Base-by-base conservation (phyloP, 2,113 vertebrate genomes). In the Nanorana parkeri region DNA sequence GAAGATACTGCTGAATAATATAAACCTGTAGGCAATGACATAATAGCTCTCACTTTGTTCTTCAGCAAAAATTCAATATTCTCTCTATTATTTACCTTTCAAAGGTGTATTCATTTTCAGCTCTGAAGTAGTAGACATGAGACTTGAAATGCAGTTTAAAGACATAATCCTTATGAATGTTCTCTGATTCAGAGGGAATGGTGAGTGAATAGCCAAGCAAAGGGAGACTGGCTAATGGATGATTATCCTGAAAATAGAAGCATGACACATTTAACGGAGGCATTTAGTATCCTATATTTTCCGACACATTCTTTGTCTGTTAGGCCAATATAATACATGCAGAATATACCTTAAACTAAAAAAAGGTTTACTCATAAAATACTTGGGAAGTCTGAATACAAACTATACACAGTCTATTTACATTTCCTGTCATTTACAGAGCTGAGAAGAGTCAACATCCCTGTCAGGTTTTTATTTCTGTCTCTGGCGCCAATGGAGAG, bases 71-170 rank as follows among this genome's bases (percentile, higher is more conserved):
- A 47, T 47, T 8, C 41, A 60, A 21, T 60, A 60, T 7, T 4
- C 3, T n/a, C 11, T 17, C 17, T 60, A 19, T 11, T 60, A 20
- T 2, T 78, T 90, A 98, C 98, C 98, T 96, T 86, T 98, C 96
- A 67, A 99, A 99, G 0, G 96, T 96, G 85, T 99, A 99, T 89
- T 99, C 96, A 10, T 96, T 98, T 87, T 99, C 98, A 0, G 98
- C 97, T 92, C 98, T 92, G 94, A 99, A 99, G 87, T 97, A 99
- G 89, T 99, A 99, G 84, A 99, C 93, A 0, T 99, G 98, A 87
- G 98, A 99, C 90, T 99, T 99, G 93, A 99, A 99, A 83, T 99
- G 97, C 58, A 99, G 93, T 86, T 99, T 99, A 93, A 99, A 99
- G 79, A 99, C 98, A 0, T 96, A 95, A 91, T 99, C 98, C 88